Percentiles rank a stretch among this genome's conserved stretches.
Evolutionary conservation across 2,113 vertebrate genomes (phyloP).

Genomic region (Lonchura striata): DNA sequence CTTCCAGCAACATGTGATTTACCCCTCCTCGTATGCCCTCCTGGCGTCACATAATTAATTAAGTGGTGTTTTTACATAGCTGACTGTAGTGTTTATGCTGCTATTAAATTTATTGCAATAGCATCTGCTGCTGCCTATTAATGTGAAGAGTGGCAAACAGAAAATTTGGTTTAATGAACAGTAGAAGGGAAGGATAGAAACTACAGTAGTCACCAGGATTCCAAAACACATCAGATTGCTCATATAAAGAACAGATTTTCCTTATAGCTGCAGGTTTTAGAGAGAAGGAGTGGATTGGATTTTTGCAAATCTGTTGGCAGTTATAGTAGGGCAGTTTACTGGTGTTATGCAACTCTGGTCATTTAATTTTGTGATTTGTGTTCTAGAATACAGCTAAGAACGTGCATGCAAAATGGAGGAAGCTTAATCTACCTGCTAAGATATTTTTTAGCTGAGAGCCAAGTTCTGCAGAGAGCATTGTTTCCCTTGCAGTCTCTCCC

Average conservation of each 20-base stretch:
- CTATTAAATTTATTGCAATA: not conserved
- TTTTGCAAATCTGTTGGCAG: not conserved
- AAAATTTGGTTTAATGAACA: not conserved
- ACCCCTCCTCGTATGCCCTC: not conserved
- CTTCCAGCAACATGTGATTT: not conserved
- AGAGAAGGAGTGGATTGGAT: not conserved
- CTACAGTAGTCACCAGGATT: not conserved
- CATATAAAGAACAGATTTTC: not conserved
- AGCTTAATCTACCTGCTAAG: not conserved
- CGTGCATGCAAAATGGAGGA: not conserved
- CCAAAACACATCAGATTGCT: not conserved
- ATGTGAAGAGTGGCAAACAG: not conserved
- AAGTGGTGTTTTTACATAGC: not conserved
- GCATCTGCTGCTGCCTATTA: conserved; percentile 17
- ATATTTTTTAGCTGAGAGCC: not conserved
- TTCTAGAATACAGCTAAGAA: not conserved
- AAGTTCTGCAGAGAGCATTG: not conserved
- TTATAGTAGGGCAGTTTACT: not conserved
- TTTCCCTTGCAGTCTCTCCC: not conserved
- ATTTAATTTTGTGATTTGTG: not conserved
- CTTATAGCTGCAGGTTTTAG: not conserved
- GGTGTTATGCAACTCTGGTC: not conserved
- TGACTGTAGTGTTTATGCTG: not conserved
- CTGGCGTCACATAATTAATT: not conserved
- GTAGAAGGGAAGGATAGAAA: not conserved